Evolutionary conservation across 2,113 vertebrate species (phyloP).

Genomic region (Chaenocephalus aceratus): DNA sequence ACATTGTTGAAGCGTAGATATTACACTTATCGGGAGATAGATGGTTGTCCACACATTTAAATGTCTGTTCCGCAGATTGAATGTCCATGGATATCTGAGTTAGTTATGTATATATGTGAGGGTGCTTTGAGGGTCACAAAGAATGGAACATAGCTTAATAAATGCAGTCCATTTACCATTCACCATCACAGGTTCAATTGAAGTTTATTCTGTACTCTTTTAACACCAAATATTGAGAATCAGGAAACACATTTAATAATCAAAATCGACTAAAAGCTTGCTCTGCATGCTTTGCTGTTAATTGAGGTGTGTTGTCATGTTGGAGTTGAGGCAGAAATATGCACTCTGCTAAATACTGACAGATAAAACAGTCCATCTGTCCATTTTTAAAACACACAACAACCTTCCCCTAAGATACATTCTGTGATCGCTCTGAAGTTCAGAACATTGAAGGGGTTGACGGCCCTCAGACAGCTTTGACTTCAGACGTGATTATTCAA

Average conservation of each 20-base stretch:
- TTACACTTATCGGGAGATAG: neutral
- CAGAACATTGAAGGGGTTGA: conserved; percentile 22
- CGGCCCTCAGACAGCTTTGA: conserved; percentile 36
- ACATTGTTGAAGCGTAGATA: neutral
- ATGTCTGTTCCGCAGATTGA: too few relatives aligned
- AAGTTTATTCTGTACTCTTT: conserved; percentile 13
- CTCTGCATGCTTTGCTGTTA: conserved; percentile 22
- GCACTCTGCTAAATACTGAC: conserved; percentile 49
- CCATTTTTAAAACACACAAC: conserved; percentile 18
- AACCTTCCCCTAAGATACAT: conserved; percentile 35
- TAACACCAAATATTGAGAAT: conserved; percentile 16
- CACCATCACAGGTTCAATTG: conserved; percentile 6
- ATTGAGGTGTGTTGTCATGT: conserved; percentile 35
- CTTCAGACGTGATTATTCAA: conserved; percentile 53
- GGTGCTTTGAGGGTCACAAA: too few relatives aligned
- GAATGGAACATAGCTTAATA: too few relatives aligned
- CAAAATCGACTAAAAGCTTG: conserved; percentile 9
- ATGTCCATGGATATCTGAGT: too few relatives aligned
- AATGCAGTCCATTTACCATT: too few relatives aligned
- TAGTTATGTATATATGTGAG: too few relatives aligned
- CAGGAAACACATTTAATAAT: neutral
- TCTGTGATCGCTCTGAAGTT: conserved; percentile 32
- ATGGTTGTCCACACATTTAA: too few relatives aligned
- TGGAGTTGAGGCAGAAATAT: conserved; percentile 42
- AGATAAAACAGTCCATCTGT: conserved; percentile 28